Evolutionary conservation across 1,140 invertebrate species (phyloP), one percentile per base, ranked within the genome.

Genomic region (Drosophila funebris): DNA sequence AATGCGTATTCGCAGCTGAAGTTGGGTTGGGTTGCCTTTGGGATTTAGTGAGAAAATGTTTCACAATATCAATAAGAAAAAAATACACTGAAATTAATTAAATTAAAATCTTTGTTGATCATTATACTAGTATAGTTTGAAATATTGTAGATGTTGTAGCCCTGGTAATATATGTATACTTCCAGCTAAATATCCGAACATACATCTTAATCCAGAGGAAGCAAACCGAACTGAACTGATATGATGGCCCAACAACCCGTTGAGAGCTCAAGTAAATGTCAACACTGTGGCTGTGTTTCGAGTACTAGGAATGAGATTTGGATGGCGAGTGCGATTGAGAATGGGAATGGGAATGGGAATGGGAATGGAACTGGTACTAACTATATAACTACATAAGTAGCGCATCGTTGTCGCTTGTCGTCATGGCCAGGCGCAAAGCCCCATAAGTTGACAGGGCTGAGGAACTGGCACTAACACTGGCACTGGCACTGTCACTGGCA

Each of bases 351-450:
- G 16, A 22, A 18, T 33, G 67, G 50, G 24, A 16, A 33, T 60
- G 31, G n/a, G 27, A 52, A 36, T 33, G 57, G 46, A 20, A 27
- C 0, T 16, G 18, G 36, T 37, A 56, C 66, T 73, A 61, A 69
- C 76, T 70, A 67, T 61, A 63, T 82, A 72, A 76, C 81, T 79
- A 85, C 81, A 87, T 85, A 71, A 81, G 81, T 71, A 56, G 83
- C 76, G 73, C 80, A 72, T 72, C 75, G 77, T 73, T 82, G 75
- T 67, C 56, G 63, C 63, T 37, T 67, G 74, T 83, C 73, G 85
- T 82, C 78, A 83, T 78, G 66, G 76, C 66, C 84, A 77, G 73
- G 67, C 77, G 72, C 69, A 81, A 87, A 70, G 73, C 76, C 68
- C 78, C 56, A 52, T 46, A 63, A 87, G 83, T 73, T 82, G 82